Evolutionary conservation across 2,113 vertebrate genomes (phyloP), one percentile per base, ranked within the genome.

Genomic region (Brienomyrus longianalis): DNA sequence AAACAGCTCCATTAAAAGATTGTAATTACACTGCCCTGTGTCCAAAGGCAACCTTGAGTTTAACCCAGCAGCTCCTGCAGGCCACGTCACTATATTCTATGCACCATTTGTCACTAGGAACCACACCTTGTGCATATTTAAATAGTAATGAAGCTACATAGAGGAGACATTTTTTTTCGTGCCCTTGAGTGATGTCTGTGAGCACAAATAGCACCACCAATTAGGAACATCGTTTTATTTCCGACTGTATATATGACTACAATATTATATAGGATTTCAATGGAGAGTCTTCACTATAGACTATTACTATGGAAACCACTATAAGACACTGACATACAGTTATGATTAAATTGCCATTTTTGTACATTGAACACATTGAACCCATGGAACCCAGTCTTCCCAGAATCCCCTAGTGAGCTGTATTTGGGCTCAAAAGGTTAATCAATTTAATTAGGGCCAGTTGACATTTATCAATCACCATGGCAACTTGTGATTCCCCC

Each of bases 1-100:
- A 47, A 70, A 88, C 35, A 45, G 56, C 15, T 80, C 66, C 59
- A 50, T 88, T 80, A 50, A n/a, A 74, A 88, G 83, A 88, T 35
- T 19, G 27, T 80, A n/a, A 31, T 88, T 51, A 77, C 27, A 77
- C 50, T 74, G 88, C 62, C 9, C 48, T 47, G 3, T 10, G 62
- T 88, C 59, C 66, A 80, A 88, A 35, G 48, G 15, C 48, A 51
- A 39, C 66, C 39, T 35, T 88, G 51, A 86, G 83, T 86, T 86
- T 86, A 86, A 50, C 45, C 11, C 27, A 52, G 45, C 70, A 31
- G 5, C 5, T 35, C 35, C 74, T 43, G 74, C 15, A 19, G 62
- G 88, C n/a, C 62, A 39, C 17, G 48, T 27, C 39, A 88, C 45
- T 88, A 39, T 43, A 47, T 62, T 88, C 87, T n/a, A 66, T 45